These are phyloP conservation scores for Pagrus major DNA, from an alignment of 2,113 vertebrate genomes.

Conservation along the genomic window DNA sequence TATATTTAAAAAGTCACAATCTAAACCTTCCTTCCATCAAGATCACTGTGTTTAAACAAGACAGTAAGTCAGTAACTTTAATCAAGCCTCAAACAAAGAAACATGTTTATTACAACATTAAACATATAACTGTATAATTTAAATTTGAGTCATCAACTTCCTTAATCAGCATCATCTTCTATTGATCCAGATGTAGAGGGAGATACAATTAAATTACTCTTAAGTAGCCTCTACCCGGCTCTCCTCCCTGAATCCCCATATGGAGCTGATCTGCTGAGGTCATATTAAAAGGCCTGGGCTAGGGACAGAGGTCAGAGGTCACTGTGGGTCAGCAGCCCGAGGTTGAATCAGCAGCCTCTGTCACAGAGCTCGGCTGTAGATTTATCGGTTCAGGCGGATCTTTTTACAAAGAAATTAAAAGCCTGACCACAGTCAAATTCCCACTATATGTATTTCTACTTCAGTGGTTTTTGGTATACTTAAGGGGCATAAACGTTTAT, in stretches of 20 bases:
- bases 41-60: not conserved
- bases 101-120: not conserved
- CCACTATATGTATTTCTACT: not conserved
- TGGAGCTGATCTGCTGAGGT: slow-evolving; percentile 48
- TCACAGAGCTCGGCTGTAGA: not conserved
- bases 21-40: not conserved
- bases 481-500: not conserved
- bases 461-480: not conserved
- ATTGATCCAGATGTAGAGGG: not conserved
- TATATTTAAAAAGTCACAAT: not conserved
- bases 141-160: not conserved
- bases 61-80: not conserved
- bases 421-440: not conserved
- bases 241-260: slow-evolving; percentile 25
- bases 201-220: slow-evolving; percentile 29
- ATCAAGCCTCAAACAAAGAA: slow-evolving; percentile 5
- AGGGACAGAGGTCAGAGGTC: slow-evolving; percentile 52
- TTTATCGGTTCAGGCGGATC: slow-evolving; percentile 27
- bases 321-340: slow-evolving; percentile 29
- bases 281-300: slow-evolving; percentile 24
- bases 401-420: slow-evolving; percentile 35
- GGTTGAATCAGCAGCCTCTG: slow-evolving; percentile 5
- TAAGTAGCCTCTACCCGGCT: slow-evolving; percentile 3
- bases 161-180: not conserved
- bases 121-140: not conserved